These are phyloP conservation scores for Drosophila rellima DNA, from an alignment of 2,888 invertebrate genomes.

Conservation along the genomic window DNA sequence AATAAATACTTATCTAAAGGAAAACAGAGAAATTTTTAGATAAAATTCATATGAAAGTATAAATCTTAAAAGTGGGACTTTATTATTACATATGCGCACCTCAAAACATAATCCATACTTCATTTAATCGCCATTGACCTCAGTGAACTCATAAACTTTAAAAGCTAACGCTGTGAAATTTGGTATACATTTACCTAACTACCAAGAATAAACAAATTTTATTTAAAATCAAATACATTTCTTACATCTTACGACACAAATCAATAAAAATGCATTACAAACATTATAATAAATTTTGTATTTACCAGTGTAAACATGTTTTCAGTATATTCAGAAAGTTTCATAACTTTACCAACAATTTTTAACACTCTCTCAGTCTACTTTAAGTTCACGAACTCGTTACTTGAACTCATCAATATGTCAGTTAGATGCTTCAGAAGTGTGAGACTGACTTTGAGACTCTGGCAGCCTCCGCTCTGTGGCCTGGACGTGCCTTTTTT, in stretches of 20 bases:
- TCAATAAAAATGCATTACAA: background rate
- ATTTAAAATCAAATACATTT: background rate
- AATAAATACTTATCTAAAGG: no score
- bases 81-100: background rate
- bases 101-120: background rate
- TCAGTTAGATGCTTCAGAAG: constrained; percentile 7
- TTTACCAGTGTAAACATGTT: background rate
- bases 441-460: constrained; percentile 8
- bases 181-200: background rate
- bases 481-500: constrained; percentile 46
- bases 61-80: no score
- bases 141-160: background rate
- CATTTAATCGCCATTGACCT: background rate
- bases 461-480: background rate
- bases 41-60: no score
- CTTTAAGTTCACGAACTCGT: constrained; percentile 26
- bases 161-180: background rate
- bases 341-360: background rate
- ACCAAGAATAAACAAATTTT: background rate
- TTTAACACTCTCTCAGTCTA: background rate
- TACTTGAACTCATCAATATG: constrained; percentile 21
- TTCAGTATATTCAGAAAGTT: background rate
- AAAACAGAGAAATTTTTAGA: no score
- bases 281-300: background rate
- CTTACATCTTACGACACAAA: background rate